Percentiles rank a stretch among this genome's conserved stretches.
Evolutionary conservation across 1,140 invertebrate species (phyloP).

Genomic region (Anoplolepis gracilipes): DNA sequence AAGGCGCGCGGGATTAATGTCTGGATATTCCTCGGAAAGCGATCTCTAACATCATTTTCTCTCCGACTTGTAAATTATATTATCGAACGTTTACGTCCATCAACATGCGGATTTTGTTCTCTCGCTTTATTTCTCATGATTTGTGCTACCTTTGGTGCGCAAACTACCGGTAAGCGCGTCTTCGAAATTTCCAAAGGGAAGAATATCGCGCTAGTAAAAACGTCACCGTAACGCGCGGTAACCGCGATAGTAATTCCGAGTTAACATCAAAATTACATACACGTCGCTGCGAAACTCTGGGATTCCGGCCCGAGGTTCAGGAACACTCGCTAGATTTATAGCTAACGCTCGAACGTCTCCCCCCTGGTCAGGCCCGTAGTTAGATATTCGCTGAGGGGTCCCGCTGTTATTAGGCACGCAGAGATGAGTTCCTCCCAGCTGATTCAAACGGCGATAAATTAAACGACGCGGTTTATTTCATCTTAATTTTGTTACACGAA

Average conservation of each 20-base stretch:
- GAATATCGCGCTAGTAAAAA: constrained; percentile 51
- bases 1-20: background rate
- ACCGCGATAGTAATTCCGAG: constrained; percentile 51
- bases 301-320: constrained; percentile 30
- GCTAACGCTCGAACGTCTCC: constrained; percentile 8
- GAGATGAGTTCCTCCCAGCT: constrained; percentile 3
- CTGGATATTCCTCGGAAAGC: background rate
- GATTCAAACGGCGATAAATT: constrained; percentile 43
- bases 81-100: background rate
- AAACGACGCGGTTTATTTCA: constrained; percentile 43
- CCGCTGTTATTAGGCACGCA: constrained; percentile 44
- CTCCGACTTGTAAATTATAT: constrained; percentile 2
- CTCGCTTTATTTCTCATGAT: constrained; percentile 21
- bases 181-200: constrained; percentile 46
- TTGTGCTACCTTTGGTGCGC: background rate
- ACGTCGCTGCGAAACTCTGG: constrained; percentile 33
- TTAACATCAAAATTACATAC: constrained; percentile 54
- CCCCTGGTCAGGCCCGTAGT: background rate
- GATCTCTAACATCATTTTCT: constrained; percentile 8
- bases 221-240: constrained; percentile 40
- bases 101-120: background rate
- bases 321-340: constrained; percentile 64
- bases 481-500: constrained; percentile 44
- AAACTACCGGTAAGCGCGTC: background rate
- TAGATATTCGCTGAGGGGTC: constrained; percentile 3